Evolutionary conservation across 2,797 vertebrate species (phyloP), one percentile per base, ranked within the genome.

Genomic region (Sebastes paucispinis): DNA sequence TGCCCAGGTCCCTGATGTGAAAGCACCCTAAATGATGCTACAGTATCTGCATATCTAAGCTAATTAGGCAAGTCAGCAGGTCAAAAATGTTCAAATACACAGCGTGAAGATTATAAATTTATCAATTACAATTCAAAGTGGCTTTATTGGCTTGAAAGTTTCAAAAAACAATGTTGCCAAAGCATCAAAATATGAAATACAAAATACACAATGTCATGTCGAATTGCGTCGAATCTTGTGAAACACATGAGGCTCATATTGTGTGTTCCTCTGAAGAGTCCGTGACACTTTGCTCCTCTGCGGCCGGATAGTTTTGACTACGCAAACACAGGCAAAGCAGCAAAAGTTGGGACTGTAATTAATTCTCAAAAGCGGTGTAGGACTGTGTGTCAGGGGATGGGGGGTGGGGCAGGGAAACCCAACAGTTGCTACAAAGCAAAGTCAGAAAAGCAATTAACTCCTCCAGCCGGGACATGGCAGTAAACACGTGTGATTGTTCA

Each of bases 381-480:
- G 3, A 47, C 2, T 62, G 54, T 75, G 39, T 72, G 58, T 62
- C 39, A 64, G 43, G 36, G 69, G 9, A 43, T 18, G 16, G 18
- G 3, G n/a, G 12, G 11, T 1, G 3, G 14, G 39, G 14, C 3
- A 3, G 4, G 5, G 9, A 31, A 81, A 79, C 11, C 50, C 50
- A 81, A 60, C 43, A 70, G 60, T 79, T 76, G 62, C 64, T 85
- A 86, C 89, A 87, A 87, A 91, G 82, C 87, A 85, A 80, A 90
- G 64, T 91, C 81, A 87, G 81, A 86, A 91, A 92, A 93, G 83
- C 88, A 93, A 93, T 93, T 92, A 92, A 86, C 87, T 93, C 82
- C 88, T 92, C 82, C 74, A 79, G 82, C 88, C 87, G 13, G 85
- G 86, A 90, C 91, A 81, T 84, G 85, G 77, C 88, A 71, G 88